Evolutionary conservation across 92 coral and sea anemone species (phyloP).

Genomic region (Zoanthus gigantus): DNA sequence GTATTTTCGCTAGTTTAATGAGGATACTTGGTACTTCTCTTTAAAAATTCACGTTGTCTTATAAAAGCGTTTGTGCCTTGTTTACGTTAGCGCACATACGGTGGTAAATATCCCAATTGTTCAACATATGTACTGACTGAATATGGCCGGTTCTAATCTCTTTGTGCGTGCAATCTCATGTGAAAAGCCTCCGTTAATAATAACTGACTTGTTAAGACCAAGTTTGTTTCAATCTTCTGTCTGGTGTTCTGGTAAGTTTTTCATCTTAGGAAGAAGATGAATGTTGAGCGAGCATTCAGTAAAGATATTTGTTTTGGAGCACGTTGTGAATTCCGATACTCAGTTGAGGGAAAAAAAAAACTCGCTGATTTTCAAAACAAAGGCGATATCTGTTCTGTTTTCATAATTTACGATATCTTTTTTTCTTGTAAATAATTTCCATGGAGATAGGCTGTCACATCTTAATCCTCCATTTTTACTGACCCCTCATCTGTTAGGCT

Average conservation of each 20-base stretch:
- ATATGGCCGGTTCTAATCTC: background rate
- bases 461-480: background rate
- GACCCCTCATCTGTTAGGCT: slow-evolving; percentile 27
- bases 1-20: no score
- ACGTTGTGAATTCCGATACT: background rate
- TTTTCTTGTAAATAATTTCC: background rate
- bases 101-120: background rate
- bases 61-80: no score
- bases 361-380: background rate
- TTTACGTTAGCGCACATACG: no score
- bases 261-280: background rate
- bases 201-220: background rate
- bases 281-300: background rate
- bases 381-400: background rate
- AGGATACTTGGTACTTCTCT: no score
- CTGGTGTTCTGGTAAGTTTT: background rate
- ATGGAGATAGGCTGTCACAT: background rate
- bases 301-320: background rate
- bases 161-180: background rate
- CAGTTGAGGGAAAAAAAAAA: background rate
- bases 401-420: background rate
- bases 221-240: background rate
- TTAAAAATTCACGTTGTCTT: no score
- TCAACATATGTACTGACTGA: background rate
- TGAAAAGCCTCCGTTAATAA: background rate